Percentiles rank a stretch among this genome's conserved stretches.
phyloP scores from a whole-genome alignment of 2,888 invertebrate genomes.

The Cheilosia vulpina region DNA sequence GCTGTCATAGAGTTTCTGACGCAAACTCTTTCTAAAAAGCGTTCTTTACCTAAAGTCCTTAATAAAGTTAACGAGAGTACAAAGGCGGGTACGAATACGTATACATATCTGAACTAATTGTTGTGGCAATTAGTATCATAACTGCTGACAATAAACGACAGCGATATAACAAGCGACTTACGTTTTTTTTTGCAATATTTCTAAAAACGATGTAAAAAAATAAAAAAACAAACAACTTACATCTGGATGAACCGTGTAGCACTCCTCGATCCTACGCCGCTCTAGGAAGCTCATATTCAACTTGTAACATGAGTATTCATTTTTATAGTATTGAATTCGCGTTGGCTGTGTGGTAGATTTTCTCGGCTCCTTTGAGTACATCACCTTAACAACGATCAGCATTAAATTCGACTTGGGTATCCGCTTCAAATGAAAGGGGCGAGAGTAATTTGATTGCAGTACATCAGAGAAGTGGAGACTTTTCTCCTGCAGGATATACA shows the following conservation, averaged over 20 bases:
- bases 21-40: too few relatives aligned
- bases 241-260: constrained; percentile 90
- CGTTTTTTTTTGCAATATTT: too few relatives aligned
- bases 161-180: too few relatives aligned
- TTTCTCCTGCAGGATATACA: constrained; percentile 88
- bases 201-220: too few relatives aligned
- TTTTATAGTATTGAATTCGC: constrained; percentile 84
- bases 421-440: constrained; percentile 88
- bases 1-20: too few relatives aligned
- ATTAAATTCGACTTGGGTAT: constrained; percentile 91
- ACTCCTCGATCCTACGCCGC: constrained; percentile 88
- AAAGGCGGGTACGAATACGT: too few relatives aligned
- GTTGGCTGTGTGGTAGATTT: constrained; percentile 84
- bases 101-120: too few relatives aligned
- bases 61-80: too few relatives aligned
- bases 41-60: too few relatives aligned
- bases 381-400: constrained; percentile 88
- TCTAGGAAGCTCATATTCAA: constrained; percentile 88
- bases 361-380: constrained; percentile 83
- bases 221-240: constrained; percentile 83
- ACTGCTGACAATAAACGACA: too few relatives aligned
- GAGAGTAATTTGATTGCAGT: constrained; percentile 83
- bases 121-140: too few relatives aligned
- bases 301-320: constrained; percentile 90
- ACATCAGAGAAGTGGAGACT: constrained; percentile 83